These are phyloP conservation scores for Drosophila suzukii DNA, from an alignment of 1,140 invertebrate genomes.

Conservation along the genomic window DNA sequence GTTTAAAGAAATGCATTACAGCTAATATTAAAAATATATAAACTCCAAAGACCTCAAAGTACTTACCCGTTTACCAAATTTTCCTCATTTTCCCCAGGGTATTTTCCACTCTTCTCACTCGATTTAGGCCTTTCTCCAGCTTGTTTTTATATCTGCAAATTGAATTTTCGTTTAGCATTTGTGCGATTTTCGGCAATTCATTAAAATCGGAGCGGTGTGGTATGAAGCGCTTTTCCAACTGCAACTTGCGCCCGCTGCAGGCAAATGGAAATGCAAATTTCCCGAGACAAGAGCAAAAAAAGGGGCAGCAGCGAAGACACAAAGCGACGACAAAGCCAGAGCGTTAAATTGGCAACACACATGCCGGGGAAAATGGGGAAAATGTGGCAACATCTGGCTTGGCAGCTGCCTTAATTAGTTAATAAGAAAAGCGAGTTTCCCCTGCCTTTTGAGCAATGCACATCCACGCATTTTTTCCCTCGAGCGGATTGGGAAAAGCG, in stretches of 20 bases:
- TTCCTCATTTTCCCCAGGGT: not conserved
- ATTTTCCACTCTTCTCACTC: not conserved
- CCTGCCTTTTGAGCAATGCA: not conserved
- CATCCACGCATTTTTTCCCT: not conserved
- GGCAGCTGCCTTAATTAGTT: slow-evolving; percentile 51
- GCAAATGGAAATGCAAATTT: slow-evolving; percentile 70
- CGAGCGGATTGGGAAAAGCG: not conserved
- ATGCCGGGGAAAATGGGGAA: not conserved
- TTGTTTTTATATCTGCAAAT: slow-evolving; percentile 73
- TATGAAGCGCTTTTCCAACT: slow-evolving; percentile 10
- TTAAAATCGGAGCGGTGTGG: slow-evolving; percentile 49
- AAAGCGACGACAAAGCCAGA: slow-evolving; percentile 44
- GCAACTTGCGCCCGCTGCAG: slow-evolving; percentile 42
- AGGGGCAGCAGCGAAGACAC: slow-evolving; percentile 1
- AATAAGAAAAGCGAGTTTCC: slow-evolving; percentile 19
- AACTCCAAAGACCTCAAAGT: too few species aligned
- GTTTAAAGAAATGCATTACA: too few species aligned
- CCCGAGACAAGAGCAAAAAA: slow-evolving; percentile 6
- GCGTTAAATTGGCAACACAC: slow-evolving; percentile 44
- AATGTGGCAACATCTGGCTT: slow-evolving; percentile 41
- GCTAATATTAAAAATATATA: too few species aligned
- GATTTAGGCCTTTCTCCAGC: slow-evolving; percentile 7
- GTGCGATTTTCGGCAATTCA: slow-evolving; percentile 77
- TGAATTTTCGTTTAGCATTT: slow-evolving; percentile 72
- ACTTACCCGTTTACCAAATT: too few species aligned